phyloP scores from a whole-genome alignment of 2,888 invertebrate genomes.

The Metopia argyrocephala region DNA sequence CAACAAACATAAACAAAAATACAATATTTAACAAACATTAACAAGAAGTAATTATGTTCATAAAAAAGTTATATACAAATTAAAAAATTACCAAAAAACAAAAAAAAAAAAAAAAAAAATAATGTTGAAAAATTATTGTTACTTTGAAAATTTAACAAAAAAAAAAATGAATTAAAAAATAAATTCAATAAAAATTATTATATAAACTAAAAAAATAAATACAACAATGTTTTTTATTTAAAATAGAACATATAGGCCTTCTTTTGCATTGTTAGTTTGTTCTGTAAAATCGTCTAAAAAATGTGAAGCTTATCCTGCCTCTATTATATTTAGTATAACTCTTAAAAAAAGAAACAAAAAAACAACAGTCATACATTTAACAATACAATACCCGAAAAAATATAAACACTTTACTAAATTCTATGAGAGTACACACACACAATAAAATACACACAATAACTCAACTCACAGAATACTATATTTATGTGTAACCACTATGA shows the following conservation, averaged over 20 bases:
- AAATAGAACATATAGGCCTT: too few species aligned
- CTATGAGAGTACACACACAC: not conserved
- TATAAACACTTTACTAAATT: too few species aligned
- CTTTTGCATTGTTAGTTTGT: constrained; percentile 31
- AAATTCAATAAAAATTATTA: constrained; percentile 65
- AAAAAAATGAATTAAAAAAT: constrained; percentile 63
- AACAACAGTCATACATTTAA: not conserved
- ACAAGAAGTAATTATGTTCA: constrained; percentile 62
- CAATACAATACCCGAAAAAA: too few species aligned
- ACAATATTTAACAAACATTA: constrained; percentile 45
- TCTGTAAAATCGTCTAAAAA: constrained; percentile 6
- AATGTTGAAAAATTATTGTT: constrained; percentile 76
- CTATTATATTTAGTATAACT: too few species aligned
- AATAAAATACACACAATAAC: too few species aligned
- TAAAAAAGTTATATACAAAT: constrained; percentile 65
- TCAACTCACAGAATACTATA: too few species aligned
- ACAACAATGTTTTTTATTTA: constrained; percentile 66
- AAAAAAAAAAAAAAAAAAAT: constrained; percentile 66
- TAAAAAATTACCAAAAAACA: constrained; percentile 44
- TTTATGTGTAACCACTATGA: not conserved
- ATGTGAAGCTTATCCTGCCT: too few species aligned
- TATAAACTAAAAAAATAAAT: constrained; percentile 70
- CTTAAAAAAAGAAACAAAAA: not conserved
- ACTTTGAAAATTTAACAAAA: constrained; percentile 75
- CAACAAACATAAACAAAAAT: constrained; percentile 18